These are phyloP conservation scores for Agrilus planipennis DNA, from an alignment of 1,140 invertebrate genomes.

Conservation along the genomic window DNA sequence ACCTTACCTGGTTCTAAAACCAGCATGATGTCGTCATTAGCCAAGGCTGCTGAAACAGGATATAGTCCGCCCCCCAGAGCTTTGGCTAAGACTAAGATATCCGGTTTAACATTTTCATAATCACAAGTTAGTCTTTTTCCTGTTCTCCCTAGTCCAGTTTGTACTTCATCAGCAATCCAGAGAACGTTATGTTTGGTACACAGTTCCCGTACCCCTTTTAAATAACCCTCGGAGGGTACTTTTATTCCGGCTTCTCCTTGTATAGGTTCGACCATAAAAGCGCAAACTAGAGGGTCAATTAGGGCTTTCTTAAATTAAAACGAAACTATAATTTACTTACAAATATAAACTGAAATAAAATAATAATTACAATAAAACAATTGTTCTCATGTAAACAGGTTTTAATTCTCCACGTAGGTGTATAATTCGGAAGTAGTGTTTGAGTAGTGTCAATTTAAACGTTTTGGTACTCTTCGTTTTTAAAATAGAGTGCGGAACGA, in stretches of 20 bases:
- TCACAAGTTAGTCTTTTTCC: constrained; percentile 82
- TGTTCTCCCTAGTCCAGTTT: constrained; percentile 84
- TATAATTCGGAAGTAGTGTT: too few relatives aligned
- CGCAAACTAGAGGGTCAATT: constrained; percentile 75
- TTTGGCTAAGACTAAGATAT: constrained; percentile 92
- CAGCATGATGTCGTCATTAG: constrained; percentile 79
- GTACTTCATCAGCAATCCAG: constrained; percentile 97
- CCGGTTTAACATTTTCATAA: constrained; percentile 86
- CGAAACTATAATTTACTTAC: too few relatives aligned
- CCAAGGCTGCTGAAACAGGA: constrained; percentile 83
- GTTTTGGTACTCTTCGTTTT: too few relatives aligned
- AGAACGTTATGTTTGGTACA: constrained; percentile 92
- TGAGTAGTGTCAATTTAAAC: too few relatives aligned
- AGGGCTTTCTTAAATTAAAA: constrained; percentile 22
- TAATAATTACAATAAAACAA: too few relatives aligned
- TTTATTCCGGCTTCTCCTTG: constrained; percentile 97
- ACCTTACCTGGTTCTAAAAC: constrained; percentile 79
- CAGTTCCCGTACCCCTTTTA: constrained; percentile 75
- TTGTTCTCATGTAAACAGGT: too few relatives aligned
- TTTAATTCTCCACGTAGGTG: too few relatives aligned
- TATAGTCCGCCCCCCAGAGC: constrained; percentile 93
- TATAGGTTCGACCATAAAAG: constrained; percentile 99
- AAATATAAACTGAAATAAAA: too few relatives aligned
- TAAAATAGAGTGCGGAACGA: too few relatives aligned
- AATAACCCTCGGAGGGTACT: constrained; percentile 81